Conservation (phyloP, 1,140 invertebrate genomes). For the Hyposmocoma kahamanoa region DNA sequence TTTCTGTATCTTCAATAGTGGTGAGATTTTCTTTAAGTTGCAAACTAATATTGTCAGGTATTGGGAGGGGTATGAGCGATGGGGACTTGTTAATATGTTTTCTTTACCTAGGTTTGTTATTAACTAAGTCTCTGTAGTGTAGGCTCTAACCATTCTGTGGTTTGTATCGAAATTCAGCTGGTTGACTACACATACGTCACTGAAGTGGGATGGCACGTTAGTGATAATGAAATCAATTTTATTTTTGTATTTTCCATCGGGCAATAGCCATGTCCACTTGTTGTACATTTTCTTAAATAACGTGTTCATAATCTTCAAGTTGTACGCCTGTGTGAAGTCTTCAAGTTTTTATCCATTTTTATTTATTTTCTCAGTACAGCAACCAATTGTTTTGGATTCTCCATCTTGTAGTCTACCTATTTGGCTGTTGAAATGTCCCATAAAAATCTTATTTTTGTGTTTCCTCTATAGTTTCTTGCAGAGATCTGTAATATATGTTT, state of each 20-base stretch:
- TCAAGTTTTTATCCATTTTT: no score
- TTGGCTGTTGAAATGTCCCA: no score
- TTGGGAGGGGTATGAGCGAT: background rate
- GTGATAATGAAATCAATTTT: conserved; percentile 1
- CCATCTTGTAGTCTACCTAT: no score
- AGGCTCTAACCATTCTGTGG: background rate
- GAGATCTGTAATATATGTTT: no score
- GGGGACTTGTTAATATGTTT: background rate
- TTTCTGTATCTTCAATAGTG: background rate
- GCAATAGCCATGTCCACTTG: background rate
- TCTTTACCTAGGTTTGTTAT: background rate
- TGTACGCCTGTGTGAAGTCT: no score
- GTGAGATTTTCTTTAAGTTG: background rate
- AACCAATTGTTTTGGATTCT: no score
- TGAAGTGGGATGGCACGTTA: background rate
- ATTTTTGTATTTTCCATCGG: background rate
- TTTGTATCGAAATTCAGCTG: background rate
- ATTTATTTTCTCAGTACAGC: no score
- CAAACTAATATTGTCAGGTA: background rate
- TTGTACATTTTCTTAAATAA: background rate
- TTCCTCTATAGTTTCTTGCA: no score
- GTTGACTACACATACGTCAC: background rate
- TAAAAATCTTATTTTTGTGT: no score
- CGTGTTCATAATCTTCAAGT: conserved; percentile 2
- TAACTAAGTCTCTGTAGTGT: background rate